Conservation (phyloP, 64 coral and sea anemone species). For the Pachyseris speciosa region DNA sequence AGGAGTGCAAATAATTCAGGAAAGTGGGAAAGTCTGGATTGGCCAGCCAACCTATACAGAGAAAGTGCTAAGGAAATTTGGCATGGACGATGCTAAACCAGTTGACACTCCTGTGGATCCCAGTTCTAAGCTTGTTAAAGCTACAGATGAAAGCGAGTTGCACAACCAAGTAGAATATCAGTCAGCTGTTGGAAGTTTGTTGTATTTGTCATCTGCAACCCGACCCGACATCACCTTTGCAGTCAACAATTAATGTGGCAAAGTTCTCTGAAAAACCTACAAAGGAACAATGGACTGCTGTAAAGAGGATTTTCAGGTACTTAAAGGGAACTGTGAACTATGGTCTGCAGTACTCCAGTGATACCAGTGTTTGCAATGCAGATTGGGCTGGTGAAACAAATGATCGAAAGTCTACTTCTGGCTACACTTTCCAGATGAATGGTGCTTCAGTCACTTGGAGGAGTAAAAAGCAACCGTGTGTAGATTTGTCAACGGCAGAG, state of each 20-base stretch:
- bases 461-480: conserved; percentile 74
- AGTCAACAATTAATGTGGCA: conserved; percentile 69
- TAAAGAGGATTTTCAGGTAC: conserved; percentile 50
- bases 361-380: conserved; percentile 49
- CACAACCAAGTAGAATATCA: conserved; percentile 43
- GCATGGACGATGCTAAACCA: conserved; percentile 55
- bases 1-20: too few species aligned
- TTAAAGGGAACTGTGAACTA: conserved; percentile 48
- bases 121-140: conserved; percentile 54
- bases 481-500: conserved; percentile 64
- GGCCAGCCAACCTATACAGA: conserved; percentile 60
- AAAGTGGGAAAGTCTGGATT: too few species aligned
- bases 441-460: conserved; percentile 65
- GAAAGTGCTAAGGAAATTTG: conserved; percentile 64
- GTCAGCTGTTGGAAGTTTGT: conserved; percentile 49
- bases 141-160: neutral
- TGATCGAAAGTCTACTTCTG: conserved; percentile 74
- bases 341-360: conserved; percentile 56
- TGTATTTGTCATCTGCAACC: conserved; percentile 59
- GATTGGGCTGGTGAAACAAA: conserved; percentile 73
- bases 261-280: conserved; percentile 53
- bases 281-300: conserved; percentile 56
- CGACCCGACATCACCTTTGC: conserved; percentile 58
- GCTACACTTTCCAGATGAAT: conserved; percentile 68
- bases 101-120: conserved; percentile 62